Evolutionary conservation across 2,888 invertebrate genomes (phyloP), one percentile per base, ranked within the genome.

Genomic region (Acanthosepion esculentum): DNA sequence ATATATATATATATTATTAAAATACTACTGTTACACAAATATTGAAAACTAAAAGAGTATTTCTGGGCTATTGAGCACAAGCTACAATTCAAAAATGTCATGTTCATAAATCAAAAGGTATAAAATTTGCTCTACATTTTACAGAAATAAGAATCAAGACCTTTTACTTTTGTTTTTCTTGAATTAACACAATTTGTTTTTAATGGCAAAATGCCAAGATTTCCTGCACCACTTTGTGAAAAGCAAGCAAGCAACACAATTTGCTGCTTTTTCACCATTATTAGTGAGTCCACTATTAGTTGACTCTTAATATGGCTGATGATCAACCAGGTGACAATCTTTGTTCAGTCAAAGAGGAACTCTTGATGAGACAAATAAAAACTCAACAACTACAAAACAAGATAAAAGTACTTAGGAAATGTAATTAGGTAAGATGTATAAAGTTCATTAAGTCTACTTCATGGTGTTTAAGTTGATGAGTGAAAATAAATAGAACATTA

Each of bases 361-460:
- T 78, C n/a, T 78, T 78, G n/a, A 78, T 78, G 15, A 78, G 78
- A 78, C n/a, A 78, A n/a, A 15, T 78, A 78, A 78, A 78, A 78
- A n/a, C 12, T 33, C n/a, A 78, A 78, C 78, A n/a, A n/a, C 78
- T n/a, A n/a, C 12, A 64, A 64, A 64, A 64, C 15, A 78, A 78
- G n/a, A 78, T 78, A 78, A 78, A 78, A 78, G 78, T 78, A 78
- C 78, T 78, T 33, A 78, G 78, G 78, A 78, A 78, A 78, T 78
- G 78, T 78, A 78, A 78, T 78, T 78, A 78, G 78, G 78, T 15
- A n/a, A 78, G 78, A 78, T 78, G 78, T 78, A 78, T 78, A 78
- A 78, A 78, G 78, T 78, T 78, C 78, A 78, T 78, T 78, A 78
- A 78, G 78, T 78, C 78, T 78, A n/a, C n/a, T 78, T 78, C 78